These are phyloP conservation scores for Thomomys bottae DNA, from an alignment of 2,113 vertebrate species.

Conservation along the genomic window DNA sequence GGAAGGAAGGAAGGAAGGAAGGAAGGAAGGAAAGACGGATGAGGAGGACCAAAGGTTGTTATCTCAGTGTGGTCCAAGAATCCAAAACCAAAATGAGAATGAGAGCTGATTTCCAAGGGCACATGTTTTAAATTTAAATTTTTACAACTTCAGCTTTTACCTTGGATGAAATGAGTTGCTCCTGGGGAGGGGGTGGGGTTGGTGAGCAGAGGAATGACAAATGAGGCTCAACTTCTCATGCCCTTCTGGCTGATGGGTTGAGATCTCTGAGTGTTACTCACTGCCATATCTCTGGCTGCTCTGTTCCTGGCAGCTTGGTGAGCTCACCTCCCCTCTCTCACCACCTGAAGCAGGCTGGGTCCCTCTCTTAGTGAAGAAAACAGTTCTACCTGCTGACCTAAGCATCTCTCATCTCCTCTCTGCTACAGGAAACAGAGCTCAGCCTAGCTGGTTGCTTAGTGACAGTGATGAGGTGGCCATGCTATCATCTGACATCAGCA, in stretches of 20 bases:
- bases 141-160: not conserved
- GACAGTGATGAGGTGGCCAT: not conserved
- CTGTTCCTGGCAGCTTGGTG: not conserved
- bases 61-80: not conserved
- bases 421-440: not conserved
- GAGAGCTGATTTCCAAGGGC: not conserved
- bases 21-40: too few species aligned
- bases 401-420: not conserved
- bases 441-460: not conserved
- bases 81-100: not conserved
- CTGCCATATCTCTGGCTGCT: not conserved
- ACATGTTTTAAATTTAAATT: constrained; percentile 1
- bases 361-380: too few species aligned
- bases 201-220: not conserved
- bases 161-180: not conserved
- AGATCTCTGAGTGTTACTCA: not conserved
- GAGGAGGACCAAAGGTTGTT: not conserved
- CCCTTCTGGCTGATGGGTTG: not conserved
- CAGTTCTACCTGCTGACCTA: not conserved
- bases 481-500: not conserved
- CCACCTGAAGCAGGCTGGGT: not conserved
- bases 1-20: too few species aligned
- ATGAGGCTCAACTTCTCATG: not conserved
- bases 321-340: not conserved
- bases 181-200: not conserved